Conservation (phyloP, 2,113 vertebrate species). For the Ptilorrhoa leucosticta region DNA sequence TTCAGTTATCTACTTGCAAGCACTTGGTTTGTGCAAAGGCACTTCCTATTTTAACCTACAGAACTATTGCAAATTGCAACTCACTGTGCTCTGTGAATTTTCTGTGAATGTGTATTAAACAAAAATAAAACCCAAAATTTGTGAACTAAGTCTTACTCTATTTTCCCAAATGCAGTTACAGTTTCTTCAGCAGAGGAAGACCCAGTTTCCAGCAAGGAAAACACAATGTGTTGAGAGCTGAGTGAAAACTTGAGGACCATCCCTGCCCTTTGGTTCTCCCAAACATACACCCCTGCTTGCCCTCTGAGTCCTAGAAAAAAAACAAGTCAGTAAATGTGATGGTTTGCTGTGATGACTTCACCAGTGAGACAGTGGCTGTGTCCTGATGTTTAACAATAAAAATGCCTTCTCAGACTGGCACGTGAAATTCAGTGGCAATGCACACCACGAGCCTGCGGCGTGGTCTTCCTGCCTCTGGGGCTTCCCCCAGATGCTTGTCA, state of each 20-base stretch:
- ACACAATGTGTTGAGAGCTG: background rate
- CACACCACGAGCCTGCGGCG: rapidly evolving
- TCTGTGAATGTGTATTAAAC: background rate
- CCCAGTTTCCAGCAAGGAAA: background rate
- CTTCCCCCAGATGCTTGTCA: background rate
- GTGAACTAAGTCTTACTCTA: background rate
- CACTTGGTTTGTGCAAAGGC: background rate
- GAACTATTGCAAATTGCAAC: background rate
- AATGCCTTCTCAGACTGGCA: background rate
- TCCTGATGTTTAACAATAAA: background rate
- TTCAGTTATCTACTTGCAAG: background rate
- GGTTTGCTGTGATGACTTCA: background rate
- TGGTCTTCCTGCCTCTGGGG: rapidly evolving
- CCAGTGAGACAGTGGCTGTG: background rate
- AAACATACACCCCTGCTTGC: background rate
- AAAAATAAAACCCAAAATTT: background rate
- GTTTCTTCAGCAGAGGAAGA: background rate
- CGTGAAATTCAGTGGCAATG: background rate
- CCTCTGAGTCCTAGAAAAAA: background rate
- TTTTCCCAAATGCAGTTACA: background rate
- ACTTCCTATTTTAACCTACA: background rate
- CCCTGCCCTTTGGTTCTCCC: background rate
- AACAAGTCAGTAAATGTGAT: background rate
- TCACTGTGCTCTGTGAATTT: background rate
- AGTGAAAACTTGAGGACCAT: background rate